Conservation (phyloP, 37 sponge, comb jelly and placozoan species). For the Chondrosia reniformis region DNA sequence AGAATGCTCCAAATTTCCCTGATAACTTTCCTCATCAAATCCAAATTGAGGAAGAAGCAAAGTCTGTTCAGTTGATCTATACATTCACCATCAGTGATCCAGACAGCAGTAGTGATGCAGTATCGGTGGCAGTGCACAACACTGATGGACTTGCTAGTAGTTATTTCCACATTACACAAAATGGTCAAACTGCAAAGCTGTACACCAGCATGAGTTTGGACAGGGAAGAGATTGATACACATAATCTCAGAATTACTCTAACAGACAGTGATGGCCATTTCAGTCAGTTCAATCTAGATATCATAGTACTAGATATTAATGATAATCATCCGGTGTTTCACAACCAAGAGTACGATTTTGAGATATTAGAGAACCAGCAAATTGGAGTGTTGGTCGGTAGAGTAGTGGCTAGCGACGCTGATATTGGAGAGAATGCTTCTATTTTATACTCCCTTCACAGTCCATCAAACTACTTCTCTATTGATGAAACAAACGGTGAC, state of each 20-base stretch:
- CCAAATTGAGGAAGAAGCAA: neutral
- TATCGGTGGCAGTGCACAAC: slow-evolving; percentile 4
- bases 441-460: slow-evolving; percentile 31
- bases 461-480: neutral
- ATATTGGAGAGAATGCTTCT: slow-evolving; percentile 40
- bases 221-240: slow-evolving; percentile 26
- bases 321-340: slow-evolving; percentile 55
- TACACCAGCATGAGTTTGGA: slow-evolving; percentile 20
- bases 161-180: slow-evolving; percentile 4
- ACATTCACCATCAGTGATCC: slow-evolving; percentile 33
- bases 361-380: slow-evolving; percentile 40
- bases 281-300: slow-evolving; percentile 18
- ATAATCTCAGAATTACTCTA: slow-evolving; percentile 28
- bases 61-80: neutral
- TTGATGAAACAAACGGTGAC: slow-evolving; percentile 6
- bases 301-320: slow-evolving; percentile 46
- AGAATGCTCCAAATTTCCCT: slow-evolving; percentile 33
- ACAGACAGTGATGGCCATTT: neutral
- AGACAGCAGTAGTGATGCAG: slow-evolving; percentile 21
- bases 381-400: slow-evolving; percentile 29
- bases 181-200: neutral
- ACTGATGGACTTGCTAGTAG: neutral
- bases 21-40: neutral
- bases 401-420: slow-evolving; percentile 44
- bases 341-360: slow-evolving; percentile 7